A percentile compares a stretch with the other conserved stretches of the same genome.
phyloP scores from a whole-genome alignment of 2,113 vertebrate species.

The Pipa parva region DNA sequence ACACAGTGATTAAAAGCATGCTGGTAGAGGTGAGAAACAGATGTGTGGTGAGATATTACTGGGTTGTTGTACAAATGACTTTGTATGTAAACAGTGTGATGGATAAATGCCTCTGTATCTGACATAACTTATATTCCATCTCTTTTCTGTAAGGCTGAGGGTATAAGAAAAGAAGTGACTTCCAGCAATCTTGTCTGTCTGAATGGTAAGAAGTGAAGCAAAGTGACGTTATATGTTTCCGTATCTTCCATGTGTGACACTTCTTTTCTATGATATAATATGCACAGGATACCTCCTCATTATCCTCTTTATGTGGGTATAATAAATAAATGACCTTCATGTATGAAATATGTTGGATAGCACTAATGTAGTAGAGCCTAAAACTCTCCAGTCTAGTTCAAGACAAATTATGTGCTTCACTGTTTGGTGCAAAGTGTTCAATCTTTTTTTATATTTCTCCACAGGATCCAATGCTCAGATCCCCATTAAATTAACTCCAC shows the following conservation, averaged over 20 bases:
- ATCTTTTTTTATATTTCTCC: not conserved
- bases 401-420: not conserved
- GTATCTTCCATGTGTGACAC: not conserved
- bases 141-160: conserved; percentile 15
- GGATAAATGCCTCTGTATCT: too few relatives aligned
- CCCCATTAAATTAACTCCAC: not conserved
- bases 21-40: conserved; percentile 52
- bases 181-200: conserved; percentile 17
- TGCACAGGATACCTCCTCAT: too few relatives aligned
- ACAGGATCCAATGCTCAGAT: not conserved
- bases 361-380: too few relatives aligned
- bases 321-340: too few relatives aligned
- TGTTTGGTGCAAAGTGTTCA: not conserved
- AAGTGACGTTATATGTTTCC: too few relatives aligned
- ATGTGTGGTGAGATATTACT: not conserved
- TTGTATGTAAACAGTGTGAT: too few relatives aligned
- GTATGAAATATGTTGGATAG: not conserved
- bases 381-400: too few relatives aligned
- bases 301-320: too few relatives aligned
- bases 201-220: conserved; percentile 23
- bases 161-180: conserved; percentile 1
- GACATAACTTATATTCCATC: not conserved
- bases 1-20: conserved; percentile 51
- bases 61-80: too few relatives aligned
- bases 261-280: too few relatives aligned